A percentile compares a stretch with the other conserved stretches of the same genome.
phyloP scores from a whole-genome alignment of 2,797 vertebrate species.

The Syngnathus rostellatus region DNA sequence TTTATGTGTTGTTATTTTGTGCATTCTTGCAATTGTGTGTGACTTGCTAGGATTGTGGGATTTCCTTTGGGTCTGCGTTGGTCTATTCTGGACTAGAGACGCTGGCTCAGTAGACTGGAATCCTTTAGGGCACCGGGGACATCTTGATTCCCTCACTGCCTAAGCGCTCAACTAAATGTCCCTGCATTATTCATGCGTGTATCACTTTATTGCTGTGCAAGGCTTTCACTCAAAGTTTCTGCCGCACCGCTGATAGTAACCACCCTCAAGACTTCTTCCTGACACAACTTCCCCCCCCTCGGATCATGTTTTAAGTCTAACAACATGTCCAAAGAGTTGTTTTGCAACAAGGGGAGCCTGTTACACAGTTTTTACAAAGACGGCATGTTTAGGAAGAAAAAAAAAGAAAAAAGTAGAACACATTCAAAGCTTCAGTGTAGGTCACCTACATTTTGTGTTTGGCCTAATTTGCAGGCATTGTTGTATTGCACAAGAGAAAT shows the following conservation, averaged over 20 bases:
- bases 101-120: constrained; percentile 69
- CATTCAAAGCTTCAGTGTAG: constrained; percentile 1
- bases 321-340: constrained; percentile 9
- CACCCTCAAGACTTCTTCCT: constrained; percentile 33
- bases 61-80: constrained; percentile 46
- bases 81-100: constrained; percentile 62
- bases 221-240: constrained; percentile 65
- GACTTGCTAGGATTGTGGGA: constrained; percentile 41
- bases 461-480: neutral
- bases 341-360: constrained; percentile 1
- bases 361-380: neutral
- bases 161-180: constrained; percentile 70
- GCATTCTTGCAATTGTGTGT: constrained; percentile 9
- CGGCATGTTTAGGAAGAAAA: neutral
- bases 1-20: neutral
- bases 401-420: neutral
- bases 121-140: constrained; percentile 65
- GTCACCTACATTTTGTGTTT: neutral
- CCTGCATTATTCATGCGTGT: constrained; percentile 74
- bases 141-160: constrained; percentile 62
- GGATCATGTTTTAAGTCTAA: constrained; percentile 1
- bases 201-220: constrained; percentile 71
- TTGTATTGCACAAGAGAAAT: neutral
- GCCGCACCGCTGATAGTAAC: constrained; percentile 54
- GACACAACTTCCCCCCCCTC: constrained; percentile 30